phyloP scores from a whole-genome alignment of 2,888 invertebrate genomes.

The Oscheius onirici region DNA sequence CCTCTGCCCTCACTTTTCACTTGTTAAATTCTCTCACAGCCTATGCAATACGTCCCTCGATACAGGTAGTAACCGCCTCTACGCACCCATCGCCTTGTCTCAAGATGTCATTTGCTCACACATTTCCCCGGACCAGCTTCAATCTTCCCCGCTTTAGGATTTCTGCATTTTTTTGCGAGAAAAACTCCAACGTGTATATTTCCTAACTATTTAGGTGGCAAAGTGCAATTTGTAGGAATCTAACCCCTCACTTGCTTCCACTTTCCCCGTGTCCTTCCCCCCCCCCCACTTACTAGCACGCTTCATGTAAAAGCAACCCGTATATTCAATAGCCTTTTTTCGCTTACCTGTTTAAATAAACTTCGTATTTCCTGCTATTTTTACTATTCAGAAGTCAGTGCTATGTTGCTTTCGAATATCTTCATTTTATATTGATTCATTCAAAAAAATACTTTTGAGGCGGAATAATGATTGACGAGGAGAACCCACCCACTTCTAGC shows the following conservation, averaged over 20 bases:
- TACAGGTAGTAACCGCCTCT: constrained; percentile 29
- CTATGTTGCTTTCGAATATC: too few relatives aligned
- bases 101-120: constrained; percentile 20
- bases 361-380: too few relatives aligned
- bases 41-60: constrained; percentile 22
- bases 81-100: constrained; percentile 25
- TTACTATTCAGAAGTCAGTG: too few relatives aligned
- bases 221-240: constrained; percentile 15
- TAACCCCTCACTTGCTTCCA: neutral
- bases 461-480: constrained; percentile 12
- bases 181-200: constrained; percentile 15
- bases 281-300: too few relatives aligned
- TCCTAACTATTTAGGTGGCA: neutral
- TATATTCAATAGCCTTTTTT: neutral
- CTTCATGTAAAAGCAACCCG: too few relatives aligned
- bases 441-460: too few relatives aligned
- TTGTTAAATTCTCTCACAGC: constrained; percentile 5
- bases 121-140: constrained; percentile 8
- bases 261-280: too few relatives aligned
- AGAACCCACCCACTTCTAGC: constrained; percentile 22
- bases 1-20: constrained; percentile 2
- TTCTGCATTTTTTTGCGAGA: neutral
- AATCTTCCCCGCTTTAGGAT: constrained; percentile 19
- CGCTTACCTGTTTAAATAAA: neutral
- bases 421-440: too few relatives aligned